phyloP scores from a whole-genome alignment of 37 sponge, comb jelly and placozoan genomes.

The Ianthella basta region DNA sequence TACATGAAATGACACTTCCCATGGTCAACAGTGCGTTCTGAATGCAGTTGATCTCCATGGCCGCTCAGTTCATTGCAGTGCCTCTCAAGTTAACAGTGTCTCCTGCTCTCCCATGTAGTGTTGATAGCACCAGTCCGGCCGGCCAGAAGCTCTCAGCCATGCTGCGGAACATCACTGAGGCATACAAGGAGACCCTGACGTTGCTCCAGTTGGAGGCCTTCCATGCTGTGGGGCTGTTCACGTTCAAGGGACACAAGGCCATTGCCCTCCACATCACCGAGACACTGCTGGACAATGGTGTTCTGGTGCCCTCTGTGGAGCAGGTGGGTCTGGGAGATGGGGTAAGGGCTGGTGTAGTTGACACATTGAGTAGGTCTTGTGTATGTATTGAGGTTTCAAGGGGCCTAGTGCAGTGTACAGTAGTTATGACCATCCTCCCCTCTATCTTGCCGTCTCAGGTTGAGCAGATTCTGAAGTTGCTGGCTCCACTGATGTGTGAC shows the following conservation, averaged over 20 bases:
- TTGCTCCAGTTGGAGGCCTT: conserved; percentile 82
- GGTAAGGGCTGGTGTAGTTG: neutral
- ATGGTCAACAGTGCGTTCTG: too few relatives aligned
- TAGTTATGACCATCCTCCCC: too few relatives aligned
- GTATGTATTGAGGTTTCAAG: too few relatives aligned
- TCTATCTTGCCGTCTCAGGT: conserved; percentile 39
- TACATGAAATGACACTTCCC: too few relatives aligned
- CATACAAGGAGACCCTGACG: conserved; percentile 88
- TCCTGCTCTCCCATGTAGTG: conserved; percentile 50
- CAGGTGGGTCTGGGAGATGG: conserved; percentile 36
- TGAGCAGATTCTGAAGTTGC: conserved; percentile 75
- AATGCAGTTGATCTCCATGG: too few relatives aligned
- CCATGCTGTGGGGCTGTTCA: conserved; percentile 61
- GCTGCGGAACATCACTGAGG: conserved; percentile 85
- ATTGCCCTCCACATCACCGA: conserved; percentile 74
- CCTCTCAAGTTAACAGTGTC: too few relatives aligned
- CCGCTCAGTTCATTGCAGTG: too few relatives aligned
- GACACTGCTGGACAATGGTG: conserved; percentile 74
- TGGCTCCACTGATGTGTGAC: conserved; percentile 79
- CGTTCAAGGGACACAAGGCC: conserved; percentile 72
- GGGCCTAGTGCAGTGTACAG: too few relatives aligned
- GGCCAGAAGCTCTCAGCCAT: conserved; percentile 76
- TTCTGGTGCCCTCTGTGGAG: conserved; percentile 69
- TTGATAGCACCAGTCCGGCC: conserved; percentile 42
- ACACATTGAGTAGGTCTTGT: neutral